phyloP scores from a whole-genome alignment of 1,140 invertebrate species.

The Trachymyrmex cornetzi region DNA sequence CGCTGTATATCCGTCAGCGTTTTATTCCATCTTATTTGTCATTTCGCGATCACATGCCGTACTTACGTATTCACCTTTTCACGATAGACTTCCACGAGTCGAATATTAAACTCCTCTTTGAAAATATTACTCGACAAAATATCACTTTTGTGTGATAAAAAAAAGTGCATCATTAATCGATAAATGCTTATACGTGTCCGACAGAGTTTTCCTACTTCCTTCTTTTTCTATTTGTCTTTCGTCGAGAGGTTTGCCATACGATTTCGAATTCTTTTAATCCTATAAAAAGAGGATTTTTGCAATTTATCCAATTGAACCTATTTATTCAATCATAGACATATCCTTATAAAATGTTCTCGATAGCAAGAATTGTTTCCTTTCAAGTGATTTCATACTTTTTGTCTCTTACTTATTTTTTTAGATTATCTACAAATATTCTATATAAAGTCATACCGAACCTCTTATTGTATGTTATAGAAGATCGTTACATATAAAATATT shows the following conservation, averaged over 20 bases:
- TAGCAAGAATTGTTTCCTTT: too few relatives aligned
- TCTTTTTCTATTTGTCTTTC: neutral
- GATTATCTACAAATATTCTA: too few relatives aligned
- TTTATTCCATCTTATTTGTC: conserved; percentile 51
- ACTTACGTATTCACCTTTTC: conserved; percentile 25
- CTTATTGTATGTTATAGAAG: neutral
- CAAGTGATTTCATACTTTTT: too few relatives aligned
- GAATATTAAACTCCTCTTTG: conserved; percentile 34
- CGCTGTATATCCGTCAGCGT: conserved; percentile 38
- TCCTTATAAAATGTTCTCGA: neutral
- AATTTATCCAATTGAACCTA: neutral
- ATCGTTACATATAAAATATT: neutral
- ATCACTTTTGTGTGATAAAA: neutral
- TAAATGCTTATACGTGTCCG: neutral
- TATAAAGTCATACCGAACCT: too few relatives aligned
- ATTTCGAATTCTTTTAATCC: neutral
- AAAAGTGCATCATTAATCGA: conserved; percentile 8
- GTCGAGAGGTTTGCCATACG: neutral
- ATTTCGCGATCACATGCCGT: conserved; percentile 1
- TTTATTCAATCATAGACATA: neutral
- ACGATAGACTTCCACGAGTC: neutral
- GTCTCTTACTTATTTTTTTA: too few relatives aligned
- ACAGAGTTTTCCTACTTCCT: neutral
- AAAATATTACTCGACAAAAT: conserved; percentile 10
- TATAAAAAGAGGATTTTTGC: neutral